Conservation (phyloP, 2,113 vertebrate genomes). For the Paedocypris sp. region DNA sequence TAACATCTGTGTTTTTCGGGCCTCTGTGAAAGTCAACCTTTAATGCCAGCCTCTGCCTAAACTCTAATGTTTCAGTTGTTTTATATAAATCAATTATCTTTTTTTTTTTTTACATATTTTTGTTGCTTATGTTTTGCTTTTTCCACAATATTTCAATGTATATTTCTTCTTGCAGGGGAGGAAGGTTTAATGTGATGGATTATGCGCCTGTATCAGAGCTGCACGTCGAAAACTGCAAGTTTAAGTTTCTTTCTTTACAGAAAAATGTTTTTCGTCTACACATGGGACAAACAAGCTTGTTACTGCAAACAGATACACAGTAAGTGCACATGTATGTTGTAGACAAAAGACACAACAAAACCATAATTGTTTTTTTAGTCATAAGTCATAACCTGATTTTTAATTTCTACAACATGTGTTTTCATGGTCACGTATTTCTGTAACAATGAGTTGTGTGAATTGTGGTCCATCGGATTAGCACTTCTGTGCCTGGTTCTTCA, state of each 20-base stretch:
- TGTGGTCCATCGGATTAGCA: no score
- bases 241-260: constrained; percentile 82
- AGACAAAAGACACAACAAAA: no score
- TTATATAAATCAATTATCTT: constrained; percentile 10
- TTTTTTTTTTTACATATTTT: background rate
- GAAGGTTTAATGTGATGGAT: constrained; percentile 80
- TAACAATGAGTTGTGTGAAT: no score
- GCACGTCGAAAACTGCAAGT: constrained; percentile 79
- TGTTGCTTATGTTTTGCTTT: background rate
- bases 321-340: constrained; percentile 54
- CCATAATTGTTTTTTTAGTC: no score
- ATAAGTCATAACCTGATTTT: no score
- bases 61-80: no score
- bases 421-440: no score
- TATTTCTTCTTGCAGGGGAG: constrained; percentile 57
- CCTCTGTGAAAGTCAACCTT: no score
- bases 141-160: background rate
- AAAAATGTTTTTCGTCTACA: constrained; percentile 86
- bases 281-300: constrained; percentile 59
- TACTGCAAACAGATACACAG: constrained; percentile 82
- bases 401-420: no score
- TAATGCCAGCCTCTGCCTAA: no score
- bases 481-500: no score
- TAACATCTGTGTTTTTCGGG: no score
- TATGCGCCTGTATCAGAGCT: constrained; percentile 73